Base-by-base conservation (phyloP, 2,888 invertebrate genomes). In the Cryptosula pallasiana region DNA sequence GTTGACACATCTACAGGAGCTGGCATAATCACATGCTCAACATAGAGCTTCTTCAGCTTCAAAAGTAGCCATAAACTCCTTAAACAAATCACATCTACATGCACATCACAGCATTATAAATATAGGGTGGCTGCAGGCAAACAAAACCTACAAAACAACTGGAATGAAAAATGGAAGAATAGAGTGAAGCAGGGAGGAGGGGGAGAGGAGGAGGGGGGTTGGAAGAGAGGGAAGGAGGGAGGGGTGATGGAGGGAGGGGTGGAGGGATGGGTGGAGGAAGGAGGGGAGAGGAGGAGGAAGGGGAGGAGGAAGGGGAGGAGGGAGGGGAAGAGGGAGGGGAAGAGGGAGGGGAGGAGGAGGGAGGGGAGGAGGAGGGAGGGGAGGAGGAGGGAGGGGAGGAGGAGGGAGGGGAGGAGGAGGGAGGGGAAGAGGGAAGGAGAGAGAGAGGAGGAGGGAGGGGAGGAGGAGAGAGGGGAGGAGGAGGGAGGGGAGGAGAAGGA, bases 1-100 rank as follows among this genome's bases (percentile, higher is more conserved):
- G 45, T 5, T 20, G 45, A 5, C 45, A 13, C 20, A 20, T 45
- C 20, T 13, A 45, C 63, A 25, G 29, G 29, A n/a, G 25, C 27
- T 5, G 63, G 63, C 9, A 34, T n/a, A 2, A 63, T 34, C 32
- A 80, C 77, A 74, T 78, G 78, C 71, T 80, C 79, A 25, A 81
- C 73, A 73, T 80, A 81, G 69, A 81, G 74, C 70, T 79, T 78
- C 71, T 81, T 73, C 0, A 76, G 76, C 25, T 76, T 32, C 13
- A 79, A 76, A 55, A 78, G 73, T 29, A 74, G 78, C 81, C 81
- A 81, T 35, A 76, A 34, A 69, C 69, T 73, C 58, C 80, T 81
- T n/a, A n/a, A n/a, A n/a, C n/a, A n/a, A n/a, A n/a, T n/a, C n/a
- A n/a, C n/a, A n/a, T n/a, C n/a, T n/a, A n/a, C n/a, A n/a, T n/a